Evolutionary conservation across 2,797 vertebrate genomes (phyloP), one percentile per base, ranked within the genome.

Genomic region (Sardinella longiceps): DNA sequence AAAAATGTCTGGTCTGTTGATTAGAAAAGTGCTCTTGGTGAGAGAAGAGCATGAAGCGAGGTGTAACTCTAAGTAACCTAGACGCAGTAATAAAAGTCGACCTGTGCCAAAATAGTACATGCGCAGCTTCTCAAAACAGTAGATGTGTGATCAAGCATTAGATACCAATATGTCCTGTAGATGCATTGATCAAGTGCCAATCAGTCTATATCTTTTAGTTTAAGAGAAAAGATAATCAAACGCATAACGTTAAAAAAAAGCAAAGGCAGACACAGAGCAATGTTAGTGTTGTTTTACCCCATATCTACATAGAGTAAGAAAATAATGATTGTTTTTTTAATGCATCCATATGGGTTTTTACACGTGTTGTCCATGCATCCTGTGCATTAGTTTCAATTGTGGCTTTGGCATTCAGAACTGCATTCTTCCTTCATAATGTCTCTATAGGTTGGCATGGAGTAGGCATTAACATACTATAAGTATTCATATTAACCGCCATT

Each of bases 361-460:
- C 93, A 86, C 86, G 82, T 86, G 87, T 87, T 83, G 86, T 93
- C 90, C 94, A 95, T 94, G 94, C 95, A 95, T 96, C 94, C 94
- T 93, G 95, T 95, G 95, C 95, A 94, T 95, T 95, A 82, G 95
- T 96, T 95, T 95, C 93, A 95, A 94, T 94, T 95, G 95, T 96
- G 95, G 95, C 95, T 96, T 96, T 90, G 94, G 95, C 95, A 95
- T 94, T 94, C 70, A 77, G 37, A 77, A 77, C 70, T 77, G 70
- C 70, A 95, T 95, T 95, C 94, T 95, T 95, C 94, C 92, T 92
- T 95, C 94, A 95, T 94, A 87, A 94, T 95, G 93, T 95, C 93
- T 95, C 93, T 95, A 95, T 95, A 95, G 94, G 95, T 95, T 94
- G 95, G 95, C 95, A 96, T 96, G 95, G 93, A 95, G 94, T 95